These are phyloP conservation scores for Pegoplata infirma DNA, from an alignment of 2,888 invertebrate genomes.

Conservation along the genomic window DNA sequence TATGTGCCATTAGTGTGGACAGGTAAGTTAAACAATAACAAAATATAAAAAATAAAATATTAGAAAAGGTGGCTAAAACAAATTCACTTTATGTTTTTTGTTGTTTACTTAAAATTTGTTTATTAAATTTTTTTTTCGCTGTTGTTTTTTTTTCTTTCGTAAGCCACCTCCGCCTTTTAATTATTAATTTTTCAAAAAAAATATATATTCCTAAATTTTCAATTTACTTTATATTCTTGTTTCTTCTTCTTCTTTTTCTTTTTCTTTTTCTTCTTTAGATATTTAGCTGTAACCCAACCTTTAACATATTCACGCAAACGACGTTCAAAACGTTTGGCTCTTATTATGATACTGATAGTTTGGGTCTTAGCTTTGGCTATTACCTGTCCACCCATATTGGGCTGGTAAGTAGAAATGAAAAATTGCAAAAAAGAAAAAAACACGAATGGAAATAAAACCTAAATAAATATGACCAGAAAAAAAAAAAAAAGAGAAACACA, in stretches of 20 bases:
- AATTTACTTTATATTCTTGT: slow-evolving; percentile 6
- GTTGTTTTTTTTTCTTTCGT: background rate
- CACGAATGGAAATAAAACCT: background rate
- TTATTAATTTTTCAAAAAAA: slow-evolving; percentile 16
- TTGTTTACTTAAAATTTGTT: background rate
- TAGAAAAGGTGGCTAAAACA: no score
- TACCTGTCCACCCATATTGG: slow-evolving; percentile 95
- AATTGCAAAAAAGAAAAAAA: no score
- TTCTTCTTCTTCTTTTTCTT: slow-evolving; percentile 11
- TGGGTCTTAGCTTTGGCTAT: slow-evolving; percentile 95
- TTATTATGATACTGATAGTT: slow-evolving; percentile 91
- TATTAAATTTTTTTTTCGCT: background rate
- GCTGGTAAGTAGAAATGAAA: slow-evolving; percentile 83
- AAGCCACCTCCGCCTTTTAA: slow-evolving; percentile 6
- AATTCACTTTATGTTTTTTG: background rate
- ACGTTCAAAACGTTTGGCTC: slow-evolving; percentile 89
- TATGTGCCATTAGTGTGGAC: slow-evolving; percentile 95
- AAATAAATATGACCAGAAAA: slow-evolving; percentile 25
- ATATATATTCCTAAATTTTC: background rate
- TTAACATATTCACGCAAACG: slow-evolving; percentile 93
- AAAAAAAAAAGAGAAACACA: background rate
- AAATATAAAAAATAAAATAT: no score
- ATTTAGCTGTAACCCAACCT: slow-evolving; percentile 95
- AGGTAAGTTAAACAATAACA: slow-evolving; percentile 76
- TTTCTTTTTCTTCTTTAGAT: slow-evolving; percentile 78